Conservation (phyloP, 2,797 vertebrate species). For the Buceros bicornis region DNA sequence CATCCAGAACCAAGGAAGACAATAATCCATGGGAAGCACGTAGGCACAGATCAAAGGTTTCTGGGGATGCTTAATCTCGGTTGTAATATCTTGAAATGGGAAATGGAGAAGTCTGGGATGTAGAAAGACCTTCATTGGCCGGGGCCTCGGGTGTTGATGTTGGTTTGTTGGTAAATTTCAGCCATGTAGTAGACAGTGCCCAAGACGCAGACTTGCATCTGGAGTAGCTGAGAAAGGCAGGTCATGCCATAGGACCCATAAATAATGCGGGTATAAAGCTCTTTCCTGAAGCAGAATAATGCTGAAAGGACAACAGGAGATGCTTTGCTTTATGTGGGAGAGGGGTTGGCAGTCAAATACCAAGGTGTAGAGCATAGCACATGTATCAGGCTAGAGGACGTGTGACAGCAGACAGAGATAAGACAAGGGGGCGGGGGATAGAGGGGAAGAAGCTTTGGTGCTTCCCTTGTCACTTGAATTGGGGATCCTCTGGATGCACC, state of each 20-base stretch:
- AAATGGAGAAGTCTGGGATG: background rate
- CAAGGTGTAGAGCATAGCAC: background rate
- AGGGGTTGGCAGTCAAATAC: background rate
- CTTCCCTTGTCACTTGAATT: background rate
- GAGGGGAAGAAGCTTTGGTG: background rate
- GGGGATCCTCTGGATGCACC: background rate
- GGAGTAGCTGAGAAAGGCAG: background rate
- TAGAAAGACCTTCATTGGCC: background rate
- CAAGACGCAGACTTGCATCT: background rate
- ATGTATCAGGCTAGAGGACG: background rate
- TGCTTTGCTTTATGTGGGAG: background rate
- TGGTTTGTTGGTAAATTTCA: background rate
- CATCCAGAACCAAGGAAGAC: background rate
- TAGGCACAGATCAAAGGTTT: background rate
- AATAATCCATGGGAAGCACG: background rate
- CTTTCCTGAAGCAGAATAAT: background rate
- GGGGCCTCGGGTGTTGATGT: background rate
- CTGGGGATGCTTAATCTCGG: background rate
- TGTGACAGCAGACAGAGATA: fast-evolving
- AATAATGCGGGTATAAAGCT: background rate
- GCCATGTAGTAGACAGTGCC: background rate
- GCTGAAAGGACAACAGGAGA: background rate
- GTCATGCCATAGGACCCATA: fast-evolving
- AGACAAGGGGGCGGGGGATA: background rate
- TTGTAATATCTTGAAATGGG: background rate